A percentile compares a stretch with the other conserved stretches of the same genome.
phyloP scores from a whole-genome alignment of 2,113 vertebrate genomes.

The Chloroceryle aenea region DNA sequence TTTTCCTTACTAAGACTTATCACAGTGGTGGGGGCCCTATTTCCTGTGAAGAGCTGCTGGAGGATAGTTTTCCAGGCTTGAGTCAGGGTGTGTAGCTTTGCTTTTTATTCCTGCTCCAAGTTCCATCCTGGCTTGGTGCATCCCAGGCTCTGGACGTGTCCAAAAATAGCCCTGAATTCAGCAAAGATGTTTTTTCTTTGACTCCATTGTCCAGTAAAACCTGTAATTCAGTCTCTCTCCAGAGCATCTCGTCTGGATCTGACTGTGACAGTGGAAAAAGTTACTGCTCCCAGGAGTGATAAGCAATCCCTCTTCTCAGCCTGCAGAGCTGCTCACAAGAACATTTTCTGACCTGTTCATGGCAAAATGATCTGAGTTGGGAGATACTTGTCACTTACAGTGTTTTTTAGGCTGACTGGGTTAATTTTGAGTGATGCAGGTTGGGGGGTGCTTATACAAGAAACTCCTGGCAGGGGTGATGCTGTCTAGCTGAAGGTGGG shows the following conservation, averaged over 20 bases:
- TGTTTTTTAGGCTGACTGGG: not conserved
- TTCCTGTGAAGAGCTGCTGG: not conserved
- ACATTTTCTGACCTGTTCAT: not conserved
- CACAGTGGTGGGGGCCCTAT: not conserved
- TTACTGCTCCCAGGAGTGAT: not conserved
- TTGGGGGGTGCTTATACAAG: not conserved
- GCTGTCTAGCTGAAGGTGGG: not conserved
- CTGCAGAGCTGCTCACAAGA: not conserved
- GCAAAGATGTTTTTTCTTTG: not conserved
- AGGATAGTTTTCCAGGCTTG: not conserved
- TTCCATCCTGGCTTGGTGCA: not conserved
- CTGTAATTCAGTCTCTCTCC: not conserved
- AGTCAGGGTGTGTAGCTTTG: not conserved
- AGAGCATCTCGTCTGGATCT: not conserved
- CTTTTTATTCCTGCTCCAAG: not conserved
- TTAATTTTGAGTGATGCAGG: not conserved
- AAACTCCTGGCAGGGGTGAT: not conserved
- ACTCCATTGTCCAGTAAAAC: not conserved
- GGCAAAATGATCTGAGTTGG: not conserved
- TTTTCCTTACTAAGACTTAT: constrained; percentile 17
- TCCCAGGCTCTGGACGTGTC: not conserved
- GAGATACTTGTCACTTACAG: not conserved
- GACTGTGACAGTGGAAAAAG: not conserved
- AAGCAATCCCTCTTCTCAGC: not conserved
- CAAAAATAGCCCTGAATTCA: not conserved